phyloP scores from a whole-genome alignment of 2,888 invertebrate species.

The Synanthedon myopaeformis region DNA sequence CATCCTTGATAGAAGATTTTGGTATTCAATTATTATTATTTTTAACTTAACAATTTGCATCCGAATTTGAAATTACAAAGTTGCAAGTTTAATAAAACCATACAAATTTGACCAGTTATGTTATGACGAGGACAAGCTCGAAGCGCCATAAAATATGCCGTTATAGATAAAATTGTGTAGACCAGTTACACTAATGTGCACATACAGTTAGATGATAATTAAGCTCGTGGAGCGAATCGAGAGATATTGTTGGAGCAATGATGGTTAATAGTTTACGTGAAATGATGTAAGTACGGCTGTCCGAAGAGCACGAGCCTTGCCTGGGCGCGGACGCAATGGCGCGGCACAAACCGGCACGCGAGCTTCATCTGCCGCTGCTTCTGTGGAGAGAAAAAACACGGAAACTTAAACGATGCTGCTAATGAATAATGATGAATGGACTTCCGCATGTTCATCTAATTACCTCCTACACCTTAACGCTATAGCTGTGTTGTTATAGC shows the following conservation, averaged over 20 bases:
- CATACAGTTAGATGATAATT: conserved; percentile 26
- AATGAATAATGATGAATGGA: conserved; percentile 50
- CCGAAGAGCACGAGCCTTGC: conserved; percentile 2
- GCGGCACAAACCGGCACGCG: conserved; percentile 40
- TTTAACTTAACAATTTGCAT: no score
- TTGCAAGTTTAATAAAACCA: no score
- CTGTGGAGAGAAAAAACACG: conserved; percentile 46
- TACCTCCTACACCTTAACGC: conserved; percentile 18
- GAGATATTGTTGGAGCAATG: conserved; percentile 2
- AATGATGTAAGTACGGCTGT: conserved; percentile 33
- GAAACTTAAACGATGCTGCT: conserved; percentile 51
- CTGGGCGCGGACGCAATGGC: conserved; percentile 37
- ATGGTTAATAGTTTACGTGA: background rate
- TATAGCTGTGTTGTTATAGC: background rate
- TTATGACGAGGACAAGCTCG: no score
- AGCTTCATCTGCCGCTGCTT: conserved; percentile 18
- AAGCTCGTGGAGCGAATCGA: conserved; percentile 11
- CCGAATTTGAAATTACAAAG: no score
- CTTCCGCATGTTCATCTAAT: conserved; percentile 55
- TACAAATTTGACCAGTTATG: no score
- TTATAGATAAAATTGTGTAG: background rate
- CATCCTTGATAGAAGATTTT: no score
- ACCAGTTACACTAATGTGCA: background rate
- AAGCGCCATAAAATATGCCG: background rate
- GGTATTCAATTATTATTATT: no score